A percentile compares a stretch with the other conserved stretches of the same genome.
phyloP scores from a whole-genome alignment of 2,888 invertebrate species.

The Ferrisia virgata region DNA sequence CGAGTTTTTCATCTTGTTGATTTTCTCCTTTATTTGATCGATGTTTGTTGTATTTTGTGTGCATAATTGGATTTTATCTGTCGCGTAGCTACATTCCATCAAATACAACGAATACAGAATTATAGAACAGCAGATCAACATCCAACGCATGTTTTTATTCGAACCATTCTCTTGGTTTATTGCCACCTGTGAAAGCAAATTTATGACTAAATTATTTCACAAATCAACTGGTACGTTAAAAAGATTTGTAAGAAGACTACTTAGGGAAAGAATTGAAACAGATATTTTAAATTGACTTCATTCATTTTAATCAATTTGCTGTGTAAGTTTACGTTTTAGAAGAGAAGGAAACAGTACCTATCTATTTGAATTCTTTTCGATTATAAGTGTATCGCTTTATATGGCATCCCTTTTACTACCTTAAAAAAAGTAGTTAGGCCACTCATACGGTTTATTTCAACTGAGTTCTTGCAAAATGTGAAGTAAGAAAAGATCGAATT shows the following conservation, averaged over 20 bases:
- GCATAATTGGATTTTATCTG: slow-evolving; percentile 40
- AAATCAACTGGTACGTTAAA: no score
- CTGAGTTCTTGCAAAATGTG: no score
- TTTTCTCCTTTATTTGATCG: slow-evolving; percentile 23
- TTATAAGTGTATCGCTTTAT: no score
- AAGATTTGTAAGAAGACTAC: background rate
- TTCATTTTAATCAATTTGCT: no score
- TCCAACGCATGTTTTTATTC: slow-evolving; percentile 38
- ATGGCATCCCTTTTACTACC: no score
- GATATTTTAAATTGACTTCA: no score
- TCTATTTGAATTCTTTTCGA: background rate
- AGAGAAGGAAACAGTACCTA: background rate
- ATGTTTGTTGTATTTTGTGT: slow-evolving; percentile 19
- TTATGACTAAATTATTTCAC: background rate
- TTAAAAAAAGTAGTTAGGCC: no score
- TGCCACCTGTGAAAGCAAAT: background rate
- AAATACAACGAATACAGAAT: slow-evolving; percentile 40
- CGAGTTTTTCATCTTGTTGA: slow-evolving; percentile 39
- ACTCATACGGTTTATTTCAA: no score
- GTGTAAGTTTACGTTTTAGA: background rate
- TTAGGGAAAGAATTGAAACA: background rate
- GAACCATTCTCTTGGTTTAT: background rate
- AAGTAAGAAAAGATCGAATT: no score
- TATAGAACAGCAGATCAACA: slow-evolving; percentile 33
- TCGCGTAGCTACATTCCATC: slow-evolving; percentile 44